These are phyloP conservation scores for Campylomormyrus numenius DNA, from an alignment of 2,113 vertebrate genomes.

Conservation along the genomic window DNA sequence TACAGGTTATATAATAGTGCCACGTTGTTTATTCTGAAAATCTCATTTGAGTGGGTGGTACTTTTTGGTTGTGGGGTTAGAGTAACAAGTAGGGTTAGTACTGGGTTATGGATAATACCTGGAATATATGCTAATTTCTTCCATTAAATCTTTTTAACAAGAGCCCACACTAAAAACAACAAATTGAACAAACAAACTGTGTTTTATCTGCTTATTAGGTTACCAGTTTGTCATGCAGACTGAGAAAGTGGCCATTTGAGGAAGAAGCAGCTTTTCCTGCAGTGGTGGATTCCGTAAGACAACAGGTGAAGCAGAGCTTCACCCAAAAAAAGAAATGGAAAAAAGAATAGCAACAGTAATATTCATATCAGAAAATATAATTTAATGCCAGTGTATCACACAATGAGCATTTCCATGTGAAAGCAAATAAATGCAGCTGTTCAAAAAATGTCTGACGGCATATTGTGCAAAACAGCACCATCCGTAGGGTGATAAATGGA, in stretches of 20 bases:
- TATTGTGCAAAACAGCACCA: not conserved
- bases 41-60: not conserved
- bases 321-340: not conserved
- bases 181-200: not conserved
- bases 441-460: not conserved
- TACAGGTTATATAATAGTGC: not conserved
- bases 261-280: not conserved
- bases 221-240: not conserved
- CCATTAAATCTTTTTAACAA: not conserved
- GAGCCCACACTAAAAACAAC: not conserved
- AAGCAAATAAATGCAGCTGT: not conserved
- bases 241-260: not conserved
- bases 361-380: not conserved
- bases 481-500: not conserved
- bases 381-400: not conserved
- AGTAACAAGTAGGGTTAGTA: not conserved
- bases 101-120: not conserved
- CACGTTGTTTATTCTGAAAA: not conserved
- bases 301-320: not conserved
- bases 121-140: not conserved
- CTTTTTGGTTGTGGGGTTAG: not conserved
- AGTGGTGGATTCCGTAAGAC: not conserved
- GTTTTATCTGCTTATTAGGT: not conserved
- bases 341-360: not conserved
- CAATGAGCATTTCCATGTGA: not conserved